Evolutionary conservation across 1,140 invertebrate genomes (phyloP).

Genomic region (Ctenoplectra terminalis): DNA sequence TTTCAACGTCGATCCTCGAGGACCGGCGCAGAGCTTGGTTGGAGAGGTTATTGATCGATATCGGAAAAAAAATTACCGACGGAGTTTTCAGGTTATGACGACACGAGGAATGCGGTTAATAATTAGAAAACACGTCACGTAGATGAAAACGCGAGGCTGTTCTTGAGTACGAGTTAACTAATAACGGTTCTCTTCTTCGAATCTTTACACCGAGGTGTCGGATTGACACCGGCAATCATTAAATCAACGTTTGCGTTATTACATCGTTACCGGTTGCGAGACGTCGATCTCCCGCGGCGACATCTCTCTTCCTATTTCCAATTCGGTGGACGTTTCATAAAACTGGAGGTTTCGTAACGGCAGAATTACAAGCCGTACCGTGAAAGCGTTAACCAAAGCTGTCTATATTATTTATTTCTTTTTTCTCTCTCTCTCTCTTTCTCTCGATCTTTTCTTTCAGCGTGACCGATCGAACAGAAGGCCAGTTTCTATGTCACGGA

Average conservation of each 20-base stretch:
- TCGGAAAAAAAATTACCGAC: too few species aligned
- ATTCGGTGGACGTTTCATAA: slow-evolving; percentile 42
- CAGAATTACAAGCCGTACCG: slow-evolving; percentile 13
- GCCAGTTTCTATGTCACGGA: slow-evolving; percentile 22
- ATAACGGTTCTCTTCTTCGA: slow-evolving; percentile 24
- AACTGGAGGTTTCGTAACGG: slow-evolving; percentile 37
- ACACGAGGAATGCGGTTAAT: slow-evolving; percentile 10
- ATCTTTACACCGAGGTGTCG: slow-evolving; percentile 7
- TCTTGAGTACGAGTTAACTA: not conserved
- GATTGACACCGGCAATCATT: slow-evolving; percentile 8
- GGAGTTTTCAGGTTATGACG: slow-evolving; percentile 15
- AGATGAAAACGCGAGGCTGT: slow-evolving; percentile 16
- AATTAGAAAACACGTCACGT: slow-evolving; percentile 20
- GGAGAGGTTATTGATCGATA: not conserved
- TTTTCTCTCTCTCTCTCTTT: too few species aligned
- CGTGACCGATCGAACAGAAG: slow-evolving; percentile 23
- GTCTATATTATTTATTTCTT: not conserved
- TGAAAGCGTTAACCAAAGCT: slow-evolving; percentile 20
- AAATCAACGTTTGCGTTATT: slow-evolving; percentile 17
- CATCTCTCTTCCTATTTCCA: slow-evolving; percentile 26
- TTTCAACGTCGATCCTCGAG: too few species aligned
- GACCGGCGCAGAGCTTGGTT: too few species aligned
- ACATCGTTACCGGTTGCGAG: not conserved
- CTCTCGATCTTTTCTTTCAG: slow-evolving; percentile 11
- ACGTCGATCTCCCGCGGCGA: not conserved